These are phyloP conservation scores for Heloderma charlesbogerti DNA, from an alignment of 2,113 vertebrate genomes.

Conservation along the genomic window DNA sequence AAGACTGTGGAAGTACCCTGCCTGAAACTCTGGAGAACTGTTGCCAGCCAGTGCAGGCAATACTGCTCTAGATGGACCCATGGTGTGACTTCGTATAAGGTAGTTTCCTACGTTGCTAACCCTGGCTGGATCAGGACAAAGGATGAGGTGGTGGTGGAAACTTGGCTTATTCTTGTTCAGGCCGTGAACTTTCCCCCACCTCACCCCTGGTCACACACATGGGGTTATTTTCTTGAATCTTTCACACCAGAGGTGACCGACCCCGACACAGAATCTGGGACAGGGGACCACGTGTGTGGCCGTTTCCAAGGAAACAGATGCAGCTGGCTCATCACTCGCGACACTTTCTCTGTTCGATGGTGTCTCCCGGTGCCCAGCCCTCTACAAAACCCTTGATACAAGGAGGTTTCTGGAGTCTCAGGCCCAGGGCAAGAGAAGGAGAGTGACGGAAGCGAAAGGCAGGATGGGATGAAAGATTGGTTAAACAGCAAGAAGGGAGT, in stretches of 20 bases:
- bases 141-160: too few relatives aligned
- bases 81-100: too few relatives aligned
- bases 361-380: neutral
- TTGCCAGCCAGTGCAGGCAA: too few relatives aligned
- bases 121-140: too few relatives aligned
- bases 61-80: too few relatives aligned
- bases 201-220: neutral
- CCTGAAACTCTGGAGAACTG: too few relatives aligned
- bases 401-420: neutral
- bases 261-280: neutral
- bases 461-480: neutral
- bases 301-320: constrained; percentile 21
- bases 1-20: too few relatives aligned
- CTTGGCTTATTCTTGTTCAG: too few relatives aligned
- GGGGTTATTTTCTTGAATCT: neutral
- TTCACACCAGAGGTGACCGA: neutral
- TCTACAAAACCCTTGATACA: neutral
- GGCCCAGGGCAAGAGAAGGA: neutral
- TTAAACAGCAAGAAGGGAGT: neutral
- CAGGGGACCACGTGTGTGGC: neutral
- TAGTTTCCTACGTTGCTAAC: too few relatives aligned
- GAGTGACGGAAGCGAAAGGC: too few relatives aligned
- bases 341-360: neutral
- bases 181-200: too few relatives aligned
- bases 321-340: neutral